Evolutionary conservation across 2,113 vertebrate species (phyloP).

Genomic region (Antechinus stuartii): DNA sequence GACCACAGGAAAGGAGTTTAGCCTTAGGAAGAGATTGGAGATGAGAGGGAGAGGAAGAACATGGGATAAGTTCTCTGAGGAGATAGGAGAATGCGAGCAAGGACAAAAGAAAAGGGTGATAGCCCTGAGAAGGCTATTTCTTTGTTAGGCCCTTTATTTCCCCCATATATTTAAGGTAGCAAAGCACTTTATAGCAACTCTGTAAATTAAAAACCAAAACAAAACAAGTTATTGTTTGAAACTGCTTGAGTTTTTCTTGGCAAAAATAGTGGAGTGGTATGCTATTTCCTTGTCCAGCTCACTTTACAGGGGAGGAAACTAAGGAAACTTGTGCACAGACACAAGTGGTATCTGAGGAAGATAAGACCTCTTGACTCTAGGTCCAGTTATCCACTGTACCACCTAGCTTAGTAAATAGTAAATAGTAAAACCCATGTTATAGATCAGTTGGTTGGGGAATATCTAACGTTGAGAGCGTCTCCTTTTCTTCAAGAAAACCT

Average conservation of each 20-base stretch:
- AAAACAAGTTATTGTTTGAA: background rate
- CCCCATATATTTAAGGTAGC: background rate
- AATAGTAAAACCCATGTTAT: background rate
- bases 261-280: background rate
- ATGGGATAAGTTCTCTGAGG: too few species aligned
- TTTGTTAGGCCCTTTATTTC: too few species aligned
- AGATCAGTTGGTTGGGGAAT: background rate
- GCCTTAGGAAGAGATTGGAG: too few species aligned
- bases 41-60: too few species aligned
- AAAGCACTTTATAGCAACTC: background rate
- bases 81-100: too few species aligned
- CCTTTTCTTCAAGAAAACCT: constrained; percentile 6
- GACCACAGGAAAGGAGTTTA: too few species aligned
- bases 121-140: too few species aligned
- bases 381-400: background rate
- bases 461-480: constrained; percentile 13
- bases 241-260: too few species aligned
- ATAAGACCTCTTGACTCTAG: background rate
- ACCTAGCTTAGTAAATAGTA: background rate
- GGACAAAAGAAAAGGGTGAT: too few species aligned
- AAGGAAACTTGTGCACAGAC: constrained; percentile 6
- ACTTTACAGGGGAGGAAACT: background rate
- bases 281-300: background rate
- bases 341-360: background rate
- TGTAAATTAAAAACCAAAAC: background rate